A percentile compares a stretch with the other conserved stretches of the same genome.
These are phyloP conservation scores for Olivierus martensii DNA, from an alignment of 1,140 invertebrate genomes.

Conservation along the genomic window DNA sequence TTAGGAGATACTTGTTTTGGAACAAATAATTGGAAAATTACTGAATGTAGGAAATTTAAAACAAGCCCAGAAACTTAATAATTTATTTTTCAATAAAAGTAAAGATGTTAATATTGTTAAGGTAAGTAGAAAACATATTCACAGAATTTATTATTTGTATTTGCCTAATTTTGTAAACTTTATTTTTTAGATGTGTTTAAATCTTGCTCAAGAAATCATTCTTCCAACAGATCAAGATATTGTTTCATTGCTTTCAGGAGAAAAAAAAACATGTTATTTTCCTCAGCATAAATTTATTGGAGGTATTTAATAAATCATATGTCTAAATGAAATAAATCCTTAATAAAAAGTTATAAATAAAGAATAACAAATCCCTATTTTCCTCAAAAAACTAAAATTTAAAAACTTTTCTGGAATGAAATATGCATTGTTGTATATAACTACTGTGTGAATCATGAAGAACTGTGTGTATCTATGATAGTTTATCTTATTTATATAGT, in stretches of 20 bases:
- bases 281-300: constrained; percentile 1
- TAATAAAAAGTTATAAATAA: too few relatives aligned
- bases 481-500: too few relatives aligned
- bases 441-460: too few relatives aligned
- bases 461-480: too few relatives aligned
- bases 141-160: background rate
- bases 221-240: background rate
- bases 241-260: background rate
- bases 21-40: constrained; percentile 7
- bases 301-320: constrained; percentile 1
- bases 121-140: background rate
- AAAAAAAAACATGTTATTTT: background rate
- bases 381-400: too few relatives aligned
- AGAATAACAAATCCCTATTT: too few relatives aligned
- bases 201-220: background rate
- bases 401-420: too few relatives aligned
- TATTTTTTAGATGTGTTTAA: constrained; percentile 3
- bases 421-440: too few relatives aligned
- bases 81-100: constrained; percentile 3
- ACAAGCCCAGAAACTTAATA: constrained; percentile 7
- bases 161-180: background rate
- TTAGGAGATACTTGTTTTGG: constrained; percentile 5
- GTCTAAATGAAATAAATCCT: constrained; percentile 1
- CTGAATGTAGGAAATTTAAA: constrained; percentile 2
- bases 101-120: constrained; percentile 7